Percentiles rank a stretch among this genome's conserved stretches.
Conservation (phyloP, 2,797 vertebrate species). For the Decapterus maruadsi region DNA sequence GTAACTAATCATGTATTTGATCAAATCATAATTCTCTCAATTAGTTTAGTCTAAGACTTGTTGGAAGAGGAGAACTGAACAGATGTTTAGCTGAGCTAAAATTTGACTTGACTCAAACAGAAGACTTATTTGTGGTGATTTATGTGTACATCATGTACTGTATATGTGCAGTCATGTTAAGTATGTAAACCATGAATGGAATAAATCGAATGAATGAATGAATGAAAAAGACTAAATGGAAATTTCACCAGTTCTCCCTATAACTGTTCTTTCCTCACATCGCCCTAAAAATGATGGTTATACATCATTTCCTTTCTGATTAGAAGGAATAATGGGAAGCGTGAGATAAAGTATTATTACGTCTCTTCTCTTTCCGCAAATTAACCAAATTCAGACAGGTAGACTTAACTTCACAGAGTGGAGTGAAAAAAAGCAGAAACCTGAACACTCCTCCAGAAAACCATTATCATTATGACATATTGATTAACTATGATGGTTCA, state of each 20-base stretch:
- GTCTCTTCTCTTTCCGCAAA: neutral
- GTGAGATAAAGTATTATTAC: neutral
- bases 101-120: neutral
- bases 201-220: too few species aligned
- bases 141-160: too few species aligned
- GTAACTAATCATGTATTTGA: neutral
- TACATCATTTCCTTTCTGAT: neutral
- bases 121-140: neutral
- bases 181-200: too few species aligned
- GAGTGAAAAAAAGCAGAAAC: too few species aligned
- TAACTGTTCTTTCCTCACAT: neutral
- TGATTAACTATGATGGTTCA: neutral
- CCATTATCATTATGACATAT: conserved; percentile 2
- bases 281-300: neutral
- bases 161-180: too few species aligned
- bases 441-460: neutral
- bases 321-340: neutral
- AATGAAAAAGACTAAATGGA: neutral
- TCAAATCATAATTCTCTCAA: neutral
- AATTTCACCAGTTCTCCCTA: neutral
- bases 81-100: conserved; percentile 1
- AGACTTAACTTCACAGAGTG: too few species aligned
- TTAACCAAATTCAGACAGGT: neutral
- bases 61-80: neutral
- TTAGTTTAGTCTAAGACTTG: neutral